Evolutionary conservation across 2,113 vertebrate species (phyloP).

Genomic region (Tympanuchus pallidicinctus): DNA sequence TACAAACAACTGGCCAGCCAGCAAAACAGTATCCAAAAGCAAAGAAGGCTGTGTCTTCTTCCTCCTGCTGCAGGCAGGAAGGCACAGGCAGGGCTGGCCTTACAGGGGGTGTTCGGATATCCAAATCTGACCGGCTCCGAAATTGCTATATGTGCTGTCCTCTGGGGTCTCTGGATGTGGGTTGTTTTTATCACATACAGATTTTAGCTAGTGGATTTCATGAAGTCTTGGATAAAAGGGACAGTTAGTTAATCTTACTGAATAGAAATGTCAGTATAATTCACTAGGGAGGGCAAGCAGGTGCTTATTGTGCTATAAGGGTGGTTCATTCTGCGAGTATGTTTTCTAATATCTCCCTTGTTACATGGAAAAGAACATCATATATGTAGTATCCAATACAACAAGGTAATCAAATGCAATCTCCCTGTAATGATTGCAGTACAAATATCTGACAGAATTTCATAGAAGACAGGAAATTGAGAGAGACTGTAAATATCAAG

Average conservation of each 20-base stretch:
- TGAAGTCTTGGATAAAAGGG: background rate
- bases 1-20: fast-evolving
- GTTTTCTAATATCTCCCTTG: background rate
- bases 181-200: background rate
- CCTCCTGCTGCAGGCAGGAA: background rate
- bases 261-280: background rate
- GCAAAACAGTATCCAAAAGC: background rate
- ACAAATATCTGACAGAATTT: background rate
- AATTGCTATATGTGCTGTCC: background rate
- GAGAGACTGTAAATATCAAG: background rate
- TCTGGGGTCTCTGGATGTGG: background rate
- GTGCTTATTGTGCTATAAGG: background rate
- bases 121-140: background rate
- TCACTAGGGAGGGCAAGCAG: background rate
- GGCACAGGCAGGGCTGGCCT: background rate
- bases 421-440: background rate
- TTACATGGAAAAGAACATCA: background rate
- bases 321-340: background rate
- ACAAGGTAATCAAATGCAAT: background rate
- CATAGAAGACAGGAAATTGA: constrained; percentile 16
- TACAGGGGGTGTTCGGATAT: background rate
- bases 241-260: no score
- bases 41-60: background rate
- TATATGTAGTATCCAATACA: background rate
- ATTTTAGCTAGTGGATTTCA: background rate